Evolutionary conservation across 1,140 invertebrate genomes (phyloP).

Genomic region (Chlorops oryzae): DNA sequence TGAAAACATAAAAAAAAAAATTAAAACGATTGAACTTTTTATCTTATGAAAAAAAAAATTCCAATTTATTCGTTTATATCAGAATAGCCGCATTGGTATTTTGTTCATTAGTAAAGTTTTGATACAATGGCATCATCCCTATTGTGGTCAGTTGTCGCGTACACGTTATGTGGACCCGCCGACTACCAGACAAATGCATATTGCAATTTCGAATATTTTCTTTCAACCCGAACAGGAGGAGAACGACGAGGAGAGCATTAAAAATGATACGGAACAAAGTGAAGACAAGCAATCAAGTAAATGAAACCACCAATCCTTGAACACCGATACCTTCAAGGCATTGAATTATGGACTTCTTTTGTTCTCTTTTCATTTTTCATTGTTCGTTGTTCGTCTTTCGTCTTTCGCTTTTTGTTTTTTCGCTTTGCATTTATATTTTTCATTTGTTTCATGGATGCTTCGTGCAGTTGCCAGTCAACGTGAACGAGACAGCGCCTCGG

Average conservation of each 20-base stretch:
- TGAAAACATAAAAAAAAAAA: too few relatives aligned
- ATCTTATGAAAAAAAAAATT: too few relatives aligned
- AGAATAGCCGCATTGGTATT: too few relatives aligned
- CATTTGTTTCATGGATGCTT: neutral
- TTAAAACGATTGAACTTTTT: too few relatives aligned
- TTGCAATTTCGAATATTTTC: slow-evolving; percentile 66
- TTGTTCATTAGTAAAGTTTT: slow-evolving; percentile 63
- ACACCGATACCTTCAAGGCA: too few relatives aligned
- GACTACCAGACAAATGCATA: slow-evolving; percentile 57
- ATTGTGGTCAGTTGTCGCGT: slow-evolving; percentile 57
- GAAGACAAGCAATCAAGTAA: slow-evolving; percentile 32
- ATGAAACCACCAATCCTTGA: too few relatives aligned
- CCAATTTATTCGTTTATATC: too few relatives aligned
- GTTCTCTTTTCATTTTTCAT: too few relatives aligned
- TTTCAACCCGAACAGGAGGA: slow-evolving; percentile 54
- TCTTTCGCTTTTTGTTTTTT: slow-evolving; percentile 1
- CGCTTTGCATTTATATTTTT: too few relatives aligned
- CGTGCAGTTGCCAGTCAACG: slow-evolving; percentile 28
- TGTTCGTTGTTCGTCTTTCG: too few relatives aligned
- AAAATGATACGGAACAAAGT: slow-evolving; percentile 51
- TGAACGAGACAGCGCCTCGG: slow-evolving; percentile 36
- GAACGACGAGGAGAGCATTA: slow-evolving; percentile 47
- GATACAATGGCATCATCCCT: slow-evolving; percentile 63
- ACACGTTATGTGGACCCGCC: slow-evolving; percentile 63
- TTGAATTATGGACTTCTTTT: too few relatives aligned